Base-by-base conservation (phyloP, 2,113 vertebrate genomes). In the Diphyllodes magnificus region DNA sequence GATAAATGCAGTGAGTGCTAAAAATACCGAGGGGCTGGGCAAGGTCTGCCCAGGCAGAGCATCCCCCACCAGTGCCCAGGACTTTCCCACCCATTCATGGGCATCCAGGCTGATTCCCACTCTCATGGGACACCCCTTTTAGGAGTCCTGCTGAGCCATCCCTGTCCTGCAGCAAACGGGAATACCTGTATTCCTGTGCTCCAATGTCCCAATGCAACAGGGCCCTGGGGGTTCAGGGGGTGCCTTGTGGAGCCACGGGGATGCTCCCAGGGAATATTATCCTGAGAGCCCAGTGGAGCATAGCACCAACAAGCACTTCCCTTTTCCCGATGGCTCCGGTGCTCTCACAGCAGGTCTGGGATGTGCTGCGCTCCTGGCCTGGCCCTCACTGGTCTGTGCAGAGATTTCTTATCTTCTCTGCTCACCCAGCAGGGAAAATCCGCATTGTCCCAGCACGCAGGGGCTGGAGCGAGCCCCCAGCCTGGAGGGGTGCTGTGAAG, bases 181-280 rank as follows among this genome's bases (percentile, higher is more conserved):
- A n/a, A 14, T 10, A 2, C 1, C 15, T 21, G 21, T 10, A 1
- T 20, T 24, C 2, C 1, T 18, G 37, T 50, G 72, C 81, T n/a
- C 2, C 3, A 13, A 0, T 4, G 39, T 27, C 35, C 25, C 6
- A 0, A 0, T 15, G 57, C 3, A 0, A 4, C 56, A 30, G 39
- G 44, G 49, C 40, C 35, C 47, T 11, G 63, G 47, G 35, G 27
- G 11, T 3, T 44, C 65, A 20, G 60, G 50, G 19, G 15, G 1
- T 10, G 10, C 59, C 2, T 12, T 12, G 57, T 13, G 11, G 37
- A 79, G 47, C 42, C 1, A 0, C 37, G 23, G 73, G 60, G 76
- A 5, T 90, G 65, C 19, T 81, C 27, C 40, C 22, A 5, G 50
- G 59, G 23, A 11, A 7, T 5, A 1, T 49, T 15, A 1, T 19